phyloP scores from a whole-genome alignment of 2,888 invertebrate genomes.

The Sthenelais limicola region DNA sequence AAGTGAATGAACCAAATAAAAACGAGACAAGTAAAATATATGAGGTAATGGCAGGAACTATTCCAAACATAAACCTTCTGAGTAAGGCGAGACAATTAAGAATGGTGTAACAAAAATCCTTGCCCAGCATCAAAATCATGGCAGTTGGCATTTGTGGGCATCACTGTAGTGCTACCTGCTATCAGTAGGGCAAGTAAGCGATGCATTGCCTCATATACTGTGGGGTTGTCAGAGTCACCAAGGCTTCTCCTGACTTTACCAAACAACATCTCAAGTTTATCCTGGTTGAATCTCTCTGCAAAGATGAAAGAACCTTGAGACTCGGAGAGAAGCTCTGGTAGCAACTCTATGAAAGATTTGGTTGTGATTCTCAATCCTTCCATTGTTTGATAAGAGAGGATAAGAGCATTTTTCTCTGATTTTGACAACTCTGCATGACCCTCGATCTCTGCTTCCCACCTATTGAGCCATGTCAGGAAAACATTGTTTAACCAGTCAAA shows the following conservation, averaged over 20 bases:
- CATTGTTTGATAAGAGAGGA: conserved; percentile 16
- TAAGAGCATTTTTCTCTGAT: not conserved
- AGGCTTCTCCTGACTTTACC: conserved; percentile 10
- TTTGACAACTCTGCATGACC: not conserved
- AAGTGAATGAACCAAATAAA: too few relatives aligned
- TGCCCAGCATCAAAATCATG: not conserved
- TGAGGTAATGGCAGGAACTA: too few relatives aligned
- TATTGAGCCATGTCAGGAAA: conserved; percentile 9
- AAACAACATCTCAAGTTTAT: conserved; percentile 20
- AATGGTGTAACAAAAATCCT: not conserved
- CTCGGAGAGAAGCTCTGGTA: conserved; percentile 4
- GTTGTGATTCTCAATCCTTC: conserved; percentile 25
- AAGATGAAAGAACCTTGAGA: not conserved
- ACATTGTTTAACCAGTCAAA: conserved; percentile 2
- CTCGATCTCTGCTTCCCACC: conserved; percentile 17
- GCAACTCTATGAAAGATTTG: not conserved
- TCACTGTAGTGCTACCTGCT: not conserved
- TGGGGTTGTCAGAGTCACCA: conserved; percentile 22
- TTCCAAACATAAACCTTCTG: too few relatives aligned
- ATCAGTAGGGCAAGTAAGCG: not conserved
- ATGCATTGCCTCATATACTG: conserved; percentile 5
- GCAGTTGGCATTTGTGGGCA: conserved; percentile 8
- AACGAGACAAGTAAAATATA: too few relatives aligned
- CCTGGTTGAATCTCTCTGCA: conserved; percentile 30
- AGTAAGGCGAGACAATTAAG: too few relatives aligned